Conservation (phyloP, 2,113 vertebrate genomes). For the Naja naja region DNA sequence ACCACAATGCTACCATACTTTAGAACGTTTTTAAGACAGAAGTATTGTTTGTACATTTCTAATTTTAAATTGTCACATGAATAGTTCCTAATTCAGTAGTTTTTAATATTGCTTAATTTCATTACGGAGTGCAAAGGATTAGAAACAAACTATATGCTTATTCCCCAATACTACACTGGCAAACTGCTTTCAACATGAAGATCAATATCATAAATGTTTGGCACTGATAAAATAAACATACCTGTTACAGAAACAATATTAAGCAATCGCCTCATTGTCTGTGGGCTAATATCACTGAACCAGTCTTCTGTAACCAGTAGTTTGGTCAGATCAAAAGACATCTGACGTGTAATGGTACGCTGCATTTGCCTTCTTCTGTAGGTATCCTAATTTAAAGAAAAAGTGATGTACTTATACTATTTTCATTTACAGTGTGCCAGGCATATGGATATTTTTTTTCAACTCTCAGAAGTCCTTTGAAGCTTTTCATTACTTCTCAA, state of each 20-base stretch:
- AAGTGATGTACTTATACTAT: neutral
- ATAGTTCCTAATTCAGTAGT: neutral
- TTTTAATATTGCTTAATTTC: too few species aligned
- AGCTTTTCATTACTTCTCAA: neutral
- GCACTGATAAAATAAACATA: constrained; percentile 37
- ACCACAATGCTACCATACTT: neutral
- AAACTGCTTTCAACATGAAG: neutral
- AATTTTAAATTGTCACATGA: neutral
- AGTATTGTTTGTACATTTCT: neutral
- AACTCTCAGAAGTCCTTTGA: neutral
- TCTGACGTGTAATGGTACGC: constrained; percentile 89
- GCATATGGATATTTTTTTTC: neutral
- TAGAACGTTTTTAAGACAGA: neutral
- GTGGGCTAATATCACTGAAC: constrained; percentile 99
- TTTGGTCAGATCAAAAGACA: constrained; percentile 98
- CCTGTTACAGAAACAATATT: constrained; percentile 98
- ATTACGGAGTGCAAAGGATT: neutral
- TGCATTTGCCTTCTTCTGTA: constrained; percentile 94
- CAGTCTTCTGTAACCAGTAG: constrained; percentile 96
- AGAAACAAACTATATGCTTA: neutral
- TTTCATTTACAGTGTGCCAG: constrained; percentile 2
- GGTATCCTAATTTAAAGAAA: constrained; percentile 78
- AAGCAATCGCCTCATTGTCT: constrained; percentile 94
- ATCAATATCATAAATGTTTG: neutral
- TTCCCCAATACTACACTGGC: neutral